phyloP scores from a whole-genome alignment of 2,113 vertebrate genomes.

The Strigops habroptila region DNA sequence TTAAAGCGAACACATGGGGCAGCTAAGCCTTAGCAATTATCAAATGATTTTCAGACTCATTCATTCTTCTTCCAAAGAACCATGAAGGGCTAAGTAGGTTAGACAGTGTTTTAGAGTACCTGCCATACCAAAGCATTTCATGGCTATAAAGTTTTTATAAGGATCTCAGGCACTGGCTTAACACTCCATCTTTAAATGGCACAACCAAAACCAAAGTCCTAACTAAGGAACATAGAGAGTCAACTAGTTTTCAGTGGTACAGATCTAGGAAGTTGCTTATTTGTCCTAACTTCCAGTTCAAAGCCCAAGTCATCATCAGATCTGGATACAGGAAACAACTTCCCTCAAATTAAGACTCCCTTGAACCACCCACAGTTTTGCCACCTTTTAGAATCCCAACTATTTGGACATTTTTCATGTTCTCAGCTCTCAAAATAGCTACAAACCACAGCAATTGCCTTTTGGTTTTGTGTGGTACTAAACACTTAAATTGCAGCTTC shows the following conservation, averaged over 20 bases:
- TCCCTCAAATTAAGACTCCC: not conserved
- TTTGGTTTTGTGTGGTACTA: not conserved
- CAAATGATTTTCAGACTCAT: not conserved
- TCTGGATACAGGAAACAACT: not conserved
- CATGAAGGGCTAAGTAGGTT: not conserved
- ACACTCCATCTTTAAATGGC: not conserved
- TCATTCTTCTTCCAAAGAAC: not conserved
- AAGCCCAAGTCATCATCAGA: not conserved
- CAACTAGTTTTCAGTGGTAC: not conserved
- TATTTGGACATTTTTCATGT: not conserved
- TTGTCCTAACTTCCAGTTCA: not conserved
- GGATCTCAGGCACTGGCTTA: not conserved
- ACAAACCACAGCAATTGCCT: not conserved
- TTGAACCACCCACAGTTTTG: not conserved
- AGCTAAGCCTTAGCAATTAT: not conserved
- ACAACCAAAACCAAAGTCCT: not conserved
- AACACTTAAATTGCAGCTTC: not conserved
- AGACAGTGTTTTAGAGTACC: not conserved
- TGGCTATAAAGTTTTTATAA: not conserved
- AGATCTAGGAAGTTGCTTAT: not conserved
- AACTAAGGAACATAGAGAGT: not conserved
- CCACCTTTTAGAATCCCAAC: not conserved
- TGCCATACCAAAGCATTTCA: not conserved
- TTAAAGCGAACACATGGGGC: not conserved
- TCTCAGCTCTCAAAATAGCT: not conserved